Evolutionary conservation across 2,113 vertebrate genomes (phyloP).

Genomic region (Oxyura jamaicensis): DNA sequence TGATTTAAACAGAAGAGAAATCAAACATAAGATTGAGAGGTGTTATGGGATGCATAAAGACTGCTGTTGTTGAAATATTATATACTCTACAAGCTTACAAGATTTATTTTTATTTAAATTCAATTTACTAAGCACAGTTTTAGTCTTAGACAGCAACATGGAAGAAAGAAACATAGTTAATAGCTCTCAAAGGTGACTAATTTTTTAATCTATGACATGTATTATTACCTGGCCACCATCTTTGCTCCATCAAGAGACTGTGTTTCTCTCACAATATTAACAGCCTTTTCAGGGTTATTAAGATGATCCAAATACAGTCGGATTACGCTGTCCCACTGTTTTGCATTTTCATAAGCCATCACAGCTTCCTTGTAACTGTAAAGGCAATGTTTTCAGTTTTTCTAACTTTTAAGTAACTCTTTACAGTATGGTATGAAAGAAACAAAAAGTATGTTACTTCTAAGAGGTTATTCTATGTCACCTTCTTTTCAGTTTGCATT

Average conservation of each 20-base stretch:
- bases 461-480: not conserved
- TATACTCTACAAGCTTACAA: not conserved
- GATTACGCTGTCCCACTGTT: conserved; percentile 92
- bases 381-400: not conserved
- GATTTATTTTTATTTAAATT: not conserved
- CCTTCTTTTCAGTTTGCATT: not conserved
- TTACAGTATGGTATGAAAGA: not conserved
- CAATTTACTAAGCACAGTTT: not conserved
- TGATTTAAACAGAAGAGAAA: not conserved
- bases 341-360: conserved; percentile 90
- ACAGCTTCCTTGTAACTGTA: conserved; percentile 90
- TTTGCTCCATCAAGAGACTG: conserved; percentile 97
- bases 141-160: not conserved
- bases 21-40: not conserved
- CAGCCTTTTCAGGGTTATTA: conserved; percentile 92
- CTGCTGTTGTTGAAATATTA: not conserved
- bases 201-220: not conserved
- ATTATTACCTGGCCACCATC: conserved; percentile 93
- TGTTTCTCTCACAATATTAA: conserved; percentile 90
- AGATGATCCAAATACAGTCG: conserved; percentile 94
- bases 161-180: not conserved
- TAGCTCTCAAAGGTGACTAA: not conserved
- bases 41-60: not conserved
- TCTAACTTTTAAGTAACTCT: not conserved
- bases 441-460: not conserved